A percentile compares a stretch with the other conserved stretches of the same genome.
Evolutionary conservation across 2,113 vertebrate genomes (phyloP).

Genomic region (Neopipo cinnamomea): DNA sequence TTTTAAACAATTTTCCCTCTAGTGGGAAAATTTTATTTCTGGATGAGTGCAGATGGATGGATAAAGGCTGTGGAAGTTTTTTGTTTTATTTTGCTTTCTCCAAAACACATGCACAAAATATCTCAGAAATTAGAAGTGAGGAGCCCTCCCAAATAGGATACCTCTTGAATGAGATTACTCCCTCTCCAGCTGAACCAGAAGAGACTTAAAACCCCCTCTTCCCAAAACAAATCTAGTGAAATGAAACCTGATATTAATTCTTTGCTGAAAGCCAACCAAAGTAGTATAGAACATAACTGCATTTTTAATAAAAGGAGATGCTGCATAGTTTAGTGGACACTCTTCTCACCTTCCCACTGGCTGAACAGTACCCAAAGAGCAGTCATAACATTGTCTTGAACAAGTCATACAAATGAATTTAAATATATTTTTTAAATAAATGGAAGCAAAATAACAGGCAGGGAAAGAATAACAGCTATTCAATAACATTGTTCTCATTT

Average conservation of each 20-base stretch:
- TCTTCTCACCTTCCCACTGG: not conserved
- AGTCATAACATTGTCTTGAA: not conserved
- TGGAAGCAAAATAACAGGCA: not conserved
- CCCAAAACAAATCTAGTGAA: not conserved
- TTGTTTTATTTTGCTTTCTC: not conserved
- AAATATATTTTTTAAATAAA: not conserved
- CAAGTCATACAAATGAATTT: not conserved
- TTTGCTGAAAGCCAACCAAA: not conserved
- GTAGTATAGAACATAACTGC: not conserved
- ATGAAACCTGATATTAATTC: not conserved
- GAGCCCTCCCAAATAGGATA: accelerated
- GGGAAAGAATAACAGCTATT: not conserved
- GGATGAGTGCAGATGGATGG: not conserved
- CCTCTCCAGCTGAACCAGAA: not conserved
- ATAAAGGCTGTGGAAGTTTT: not conserved
- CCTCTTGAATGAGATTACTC: not conserved
- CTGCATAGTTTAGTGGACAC: not conserved
- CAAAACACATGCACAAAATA: not conserved
- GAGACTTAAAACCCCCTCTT: not conserved
- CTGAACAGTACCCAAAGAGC: not conserved
- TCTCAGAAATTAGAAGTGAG: not conserved
- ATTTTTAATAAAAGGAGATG: not conserved
- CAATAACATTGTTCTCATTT: not conserved
- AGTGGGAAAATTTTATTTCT: not conserved
- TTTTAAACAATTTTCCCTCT: not conserved